Base-by-base conservation (phyloP, 2,113 vertebrate species). In the Vulpes ferrilata region DNA sequence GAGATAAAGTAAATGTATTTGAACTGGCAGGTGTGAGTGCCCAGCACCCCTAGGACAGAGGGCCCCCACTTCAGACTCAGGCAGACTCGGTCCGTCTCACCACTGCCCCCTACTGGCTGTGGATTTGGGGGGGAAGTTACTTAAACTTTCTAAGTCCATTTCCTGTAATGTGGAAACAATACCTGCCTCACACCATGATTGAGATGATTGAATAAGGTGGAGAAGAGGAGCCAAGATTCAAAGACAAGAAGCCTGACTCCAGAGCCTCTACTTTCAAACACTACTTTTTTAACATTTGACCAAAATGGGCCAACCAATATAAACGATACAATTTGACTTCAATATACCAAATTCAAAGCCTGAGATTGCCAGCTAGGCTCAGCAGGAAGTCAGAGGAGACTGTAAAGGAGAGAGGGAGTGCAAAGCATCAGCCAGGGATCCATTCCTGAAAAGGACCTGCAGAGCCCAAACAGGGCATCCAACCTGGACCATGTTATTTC, bases 391-490 rank as follows among this genome's bases (percentile, higher is more conserved):
- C 12, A 53, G 23, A 17, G 76, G 32, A 76, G 32, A 23, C 23
- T 19, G 2, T 27, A 10, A 0, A 1, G 3, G 27, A 48, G 22
- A 43, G 16, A 71, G 2, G 1, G 1, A 9, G 0, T 59, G 17
- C 30, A 32, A 83, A 17, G 2, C n/a, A 19, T 23, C 9, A 15
- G 38, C 2, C n/a, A 55, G 7, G 2, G 13, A 76, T 32, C 9
- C 32, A 13, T 6, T 38, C n/a, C 7, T 22, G 9, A 12, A 30
- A 82, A 62, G 25, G 11, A 55, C 22, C 2, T 15, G 4, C 64
- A 84, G n/a, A 67, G 19, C 25, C n/a, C 16, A 35, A 2, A 10
- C 8, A 62, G 32, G 35, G 13, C 16, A 20, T 35, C 17, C 20
- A 71, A 43, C 13, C 78, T 79, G 27, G 23, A 48, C 27, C 10